A percentile compares a stretch with the other conserved stretches of the same genome.
These are phyloP conservation scores for Diarsia dahlii DNA, from an alignment of 2,888 invertebrate genomes.

Conservation along the genomic window DNA sequence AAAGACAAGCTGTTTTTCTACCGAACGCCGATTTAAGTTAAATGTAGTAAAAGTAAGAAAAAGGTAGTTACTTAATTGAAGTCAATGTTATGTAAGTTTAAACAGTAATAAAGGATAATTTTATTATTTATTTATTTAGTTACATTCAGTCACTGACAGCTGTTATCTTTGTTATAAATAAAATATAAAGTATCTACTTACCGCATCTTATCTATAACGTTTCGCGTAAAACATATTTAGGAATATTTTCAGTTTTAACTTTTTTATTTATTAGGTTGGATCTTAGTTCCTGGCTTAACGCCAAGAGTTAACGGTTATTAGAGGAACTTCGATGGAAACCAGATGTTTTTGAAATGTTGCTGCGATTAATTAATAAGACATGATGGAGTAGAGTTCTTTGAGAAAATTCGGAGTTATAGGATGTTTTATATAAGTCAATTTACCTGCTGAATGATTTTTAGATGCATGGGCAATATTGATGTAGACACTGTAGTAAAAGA, in stretches of 20 bases:
- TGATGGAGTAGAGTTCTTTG: constrained; percentile 1
- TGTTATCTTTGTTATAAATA: constrained; percentile 36
- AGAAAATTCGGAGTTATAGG: not conserved
- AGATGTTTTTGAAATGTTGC: constrained; percentile 46
- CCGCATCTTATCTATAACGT: constrained; percentile 26
- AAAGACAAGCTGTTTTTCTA: too few relatives aligned
- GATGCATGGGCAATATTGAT: not conserved
- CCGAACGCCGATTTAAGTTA: too few relatives aligned
- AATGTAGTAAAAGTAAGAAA: too few relatives aligned
- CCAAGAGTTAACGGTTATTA: constrained; percentile 23
- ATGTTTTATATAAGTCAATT: not conserved
- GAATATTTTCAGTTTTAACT: not conserved
- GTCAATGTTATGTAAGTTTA: too few relatives aligned
- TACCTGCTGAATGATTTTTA: not conserved
- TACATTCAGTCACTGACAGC: constrained; percentile 19
- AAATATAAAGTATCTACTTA: constrained; percentile 13
- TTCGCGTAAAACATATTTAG: constrained; percentile 5
- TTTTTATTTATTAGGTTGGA: not conserved
- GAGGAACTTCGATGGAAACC: constrained; percentile 19
- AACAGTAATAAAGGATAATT: too few relatives aligned
- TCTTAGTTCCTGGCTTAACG: constrained; percentile 14
- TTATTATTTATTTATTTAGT: too few relatives aligned
- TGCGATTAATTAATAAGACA: constrained; percentile 4
- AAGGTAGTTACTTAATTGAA: too few relatives aligned
- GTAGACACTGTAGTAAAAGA: not conserved